Base-by-base conservation (phyloP, 2,888 invertebrate species). In the Tenthredo scrophulariae region DNA sequence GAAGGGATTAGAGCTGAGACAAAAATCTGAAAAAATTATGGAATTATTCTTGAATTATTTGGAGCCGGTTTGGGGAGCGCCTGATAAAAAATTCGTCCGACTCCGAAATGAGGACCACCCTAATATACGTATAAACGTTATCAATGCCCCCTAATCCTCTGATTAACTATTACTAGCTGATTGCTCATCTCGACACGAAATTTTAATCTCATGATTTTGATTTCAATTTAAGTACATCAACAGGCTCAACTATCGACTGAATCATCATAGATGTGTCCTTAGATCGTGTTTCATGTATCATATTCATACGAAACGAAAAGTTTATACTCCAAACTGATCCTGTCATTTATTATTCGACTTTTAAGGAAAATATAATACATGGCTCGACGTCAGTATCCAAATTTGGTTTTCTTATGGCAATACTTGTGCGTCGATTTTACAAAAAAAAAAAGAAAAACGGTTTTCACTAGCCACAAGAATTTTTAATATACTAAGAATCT, bases 101-200 rank as follows among this genome's bases (percentile, higher is more conserved):
- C 6, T 7, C 37, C 37, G 6, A 7, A 37, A 37, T 37, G 7
- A 37, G 37, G 2, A 7, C 37, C 6, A 37, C 37, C 37, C 6
- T 37, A 37, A 37, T 13, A 10, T 9, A 13, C n/a, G n/a, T 26
- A 54, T 77, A 22, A n/a, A 29, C 46, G 4, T 50, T 9, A 54
- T 50, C 33, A 33, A 77, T 74, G 18, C 4, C n/a, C 2, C 13
- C 10, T 10, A 62, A 37, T 18, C 22, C 22, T 37, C 15, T 40
- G 9, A 40, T 62, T 62, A 62, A 40, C 80, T 37, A 15, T 46
- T 46, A 40, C 18, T 22, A 22, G 62, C 58, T 13, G 58, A 80
- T 80, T 62, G n/a, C 62, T 62, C 62, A 62, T 80, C 62, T 37
- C 74, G 37, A 62, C 6, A 58, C 80, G n/a, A 77, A 74, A 74